Percentiles rank a stretch among this genome's conserved stretches.
phyloP scores from a whole-genome alignment of 2,797 vertebrate genomes.

The Basileuterus tristriatus region DNA sequence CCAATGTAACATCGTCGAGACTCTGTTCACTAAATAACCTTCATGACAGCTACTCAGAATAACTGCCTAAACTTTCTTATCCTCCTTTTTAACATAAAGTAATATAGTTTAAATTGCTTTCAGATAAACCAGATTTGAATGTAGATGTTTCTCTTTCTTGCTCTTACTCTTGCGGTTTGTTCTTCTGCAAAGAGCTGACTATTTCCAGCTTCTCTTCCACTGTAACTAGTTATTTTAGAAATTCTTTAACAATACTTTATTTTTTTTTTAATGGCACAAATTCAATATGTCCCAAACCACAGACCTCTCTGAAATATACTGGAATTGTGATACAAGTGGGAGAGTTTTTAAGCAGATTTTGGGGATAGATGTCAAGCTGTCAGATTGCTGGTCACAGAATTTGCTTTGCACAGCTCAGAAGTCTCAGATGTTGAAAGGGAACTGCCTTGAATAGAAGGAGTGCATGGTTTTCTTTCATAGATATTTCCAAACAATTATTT shows the following conservation, averaged over 20 bases:
- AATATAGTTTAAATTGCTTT: conserved; percentile 7
- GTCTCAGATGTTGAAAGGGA: neutral
- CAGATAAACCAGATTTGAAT: neutral
- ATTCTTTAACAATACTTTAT: neutral
- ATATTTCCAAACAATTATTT: neutral
- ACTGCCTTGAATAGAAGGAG: neutral
- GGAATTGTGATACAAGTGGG: neutral
- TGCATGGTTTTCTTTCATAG: neutral
- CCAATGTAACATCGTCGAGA: neutral
- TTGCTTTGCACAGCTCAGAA: neutral
- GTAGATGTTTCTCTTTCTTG: neutral
- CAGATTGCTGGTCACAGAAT: neutral
- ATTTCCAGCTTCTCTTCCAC: neutral
- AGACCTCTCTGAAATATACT: neutral
- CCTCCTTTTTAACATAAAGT: neutral
- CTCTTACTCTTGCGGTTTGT: neutral
- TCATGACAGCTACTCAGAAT: neutral
- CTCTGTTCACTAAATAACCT: conserved; percentile 4
- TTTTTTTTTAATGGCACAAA: neutral
- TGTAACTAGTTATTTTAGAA: neutral
- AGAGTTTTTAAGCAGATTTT: neutral
- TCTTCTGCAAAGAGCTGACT: neutral
- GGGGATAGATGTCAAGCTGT: neutral
- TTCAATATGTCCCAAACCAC: neutral
- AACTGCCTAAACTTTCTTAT: conserved; percentile 5